Conservation (phyloP, 1,140 invertebrate species). For the Drosophila ogumai region DNA sequence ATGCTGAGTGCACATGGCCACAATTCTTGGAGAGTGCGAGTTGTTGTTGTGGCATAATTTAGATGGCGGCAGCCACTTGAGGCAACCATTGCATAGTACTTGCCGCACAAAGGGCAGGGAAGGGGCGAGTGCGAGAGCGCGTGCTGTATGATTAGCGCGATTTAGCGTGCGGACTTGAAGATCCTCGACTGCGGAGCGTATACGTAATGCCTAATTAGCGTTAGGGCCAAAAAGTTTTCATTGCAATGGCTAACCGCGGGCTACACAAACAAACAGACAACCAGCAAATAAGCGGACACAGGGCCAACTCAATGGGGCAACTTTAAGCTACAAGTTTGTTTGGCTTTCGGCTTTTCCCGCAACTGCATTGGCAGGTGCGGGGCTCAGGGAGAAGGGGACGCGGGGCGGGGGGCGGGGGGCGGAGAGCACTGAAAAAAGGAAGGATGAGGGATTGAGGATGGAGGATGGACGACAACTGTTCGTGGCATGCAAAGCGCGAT, state of each 20-base stretch:
- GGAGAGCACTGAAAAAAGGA: neutral
- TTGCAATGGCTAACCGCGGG: slow-evolving; percentile 70
- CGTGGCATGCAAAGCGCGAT: slow-evolving; percentile 75
- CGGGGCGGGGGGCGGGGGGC: no score
- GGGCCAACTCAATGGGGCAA: slow-evolving; percentile 67
- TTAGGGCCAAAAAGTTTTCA: slow-evolving; percentile 61
- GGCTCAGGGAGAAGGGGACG: neutral
- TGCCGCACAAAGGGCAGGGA: slow-evolving; percentile 14
- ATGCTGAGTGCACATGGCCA: slow-evolving; percentile 76
- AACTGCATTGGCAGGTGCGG: slow-evolving; percentile 36
- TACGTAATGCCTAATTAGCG: slow-evolving; percentile 77
- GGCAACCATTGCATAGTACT: slow-evolving; percentile 52
- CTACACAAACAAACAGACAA: slow-evolving; percentile 44
- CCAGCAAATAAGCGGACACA: slow-evolving; percentile 35
- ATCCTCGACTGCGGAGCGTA: slow-evolving; percentile 38
- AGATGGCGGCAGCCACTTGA: slow-evolving; percentile 64
- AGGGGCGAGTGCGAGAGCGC: slow-evolving; percentile 12
- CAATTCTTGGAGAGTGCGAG: slow-evolving; percentile 61
- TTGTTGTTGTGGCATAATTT: slow-evolving; percentile 69
- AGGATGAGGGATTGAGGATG: slow-evolving; percentile 2
- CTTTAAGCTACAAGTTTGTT: slow-evolving; percentile 76
- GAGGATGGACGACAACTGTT: slow-evolving; percentile 57
- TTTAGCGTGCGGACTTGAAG: slow-evolving; percentile 58
- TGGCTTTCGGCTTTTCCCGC: slow-evolving; percentile 57
- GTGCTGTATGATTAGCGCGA: slow-evolving; percentile 70